Evolutionary conservation across 1,140 invertebrate species (phyloP), one percentile per base, ranked within the genome.

Genomic region (Pseudomyrmex concolor): DNA sequence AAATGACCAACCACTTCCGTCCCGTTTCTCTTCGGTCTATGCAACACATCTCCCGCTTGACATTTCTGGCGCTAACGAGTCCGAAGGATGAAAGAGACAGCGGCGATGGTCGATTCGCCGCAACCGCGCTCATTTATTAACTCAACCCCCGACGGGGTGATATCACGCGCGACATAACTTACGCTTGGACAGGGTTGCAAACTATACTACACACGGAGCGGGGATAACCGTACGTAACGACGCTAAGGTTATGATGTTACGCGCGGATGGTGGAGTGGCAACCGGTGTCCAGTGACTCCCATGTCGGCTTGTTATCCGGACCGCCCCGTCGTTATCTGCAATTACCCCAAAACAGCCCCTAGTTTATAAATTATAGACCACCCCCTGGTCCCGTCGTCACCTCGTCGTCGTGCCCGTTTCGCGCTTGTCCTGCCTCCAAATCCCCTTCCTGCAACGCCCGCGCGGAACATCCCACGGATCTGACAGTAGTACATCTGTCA

Each of bases 361-460:
- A 93, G 91, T 93, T 94, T 93, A 94, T 93, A 94, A 94, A 94
- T 94, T 94, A 94, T 94, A 94, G 93, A 89, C 91, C 91, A 90
- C 80, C 85, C 89, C 87, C 76, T 48, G 83, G 43, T 67, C 59
- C n/a, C 66, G 22, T 68, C 50, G 10, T 51, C 50, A 10, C 9
- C 34, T 34, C 73, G 22, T n/a, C 8, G 5, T 45, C 19, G 12
- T 25, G 25, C 3, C 67, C n/a, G 50, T 50, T 45, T 34, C 34
- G 34, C 25, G 15, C 43, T 67, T 22, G 15, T 10, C 59, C 51
- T 48, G 10, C 34, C 54, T 34, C 34, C 34, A 7, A 34, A 43
- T 34, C 34, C 50, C 48, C 62, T 19, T 34, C 68, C 50, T 22
- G 45, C 34, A 7, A 34, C 34, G 34, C 54, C 15, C n/a, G 25